Percentiles rank a stretch among this genome's conserved stretches.
These are phyloP conservation scores for Netelia fuscicornis DNA, from an alignment of 2,888 invertebrate species.

Conservation along the genomic window DNA sequence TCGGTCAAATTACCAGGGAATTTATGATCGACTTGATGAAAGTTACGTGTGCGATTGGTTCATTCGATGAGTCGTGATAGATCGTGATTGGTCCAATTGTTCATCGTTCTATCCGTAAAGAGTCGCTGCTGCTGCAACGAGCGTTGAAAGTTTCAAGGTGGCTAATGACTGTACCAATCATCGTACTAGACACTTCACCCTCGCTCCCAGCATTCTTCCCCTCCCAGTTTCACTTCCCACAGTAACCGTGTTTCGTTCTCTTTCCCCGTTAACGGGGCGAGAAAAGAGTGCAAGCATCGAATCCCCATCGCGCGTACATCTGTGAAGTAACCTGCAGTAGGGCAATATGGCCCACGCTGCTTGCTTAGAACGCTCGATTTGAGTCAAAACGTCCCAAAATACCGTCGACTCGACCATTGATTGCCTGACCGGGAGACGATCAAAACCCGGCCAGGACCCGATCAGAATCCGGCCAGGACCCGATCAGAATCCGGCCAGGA, in stretches of 20 bases:
- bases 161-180: slow-evolving; percentile 1
- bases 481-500: too few species aligned
- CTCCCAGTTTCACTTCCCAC: slow-evolving; percentile 11
- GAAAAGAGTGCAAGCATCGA: slow-evolving; percentile 40
- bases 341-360: too few species aligned
- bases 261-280: slow-evolving; percentile 30
- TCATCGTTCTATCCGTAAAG: neutral
- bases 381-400: too few species aligned
- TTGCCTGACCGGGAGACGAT: too few species aligned
- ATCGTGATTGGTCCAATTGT: neutral
- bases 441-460: too few species aligned
- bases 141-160: neutral
- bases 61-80: neutral
- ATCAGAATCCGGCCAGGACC: too few species aligned
- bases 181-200: slow-evolving; percentile 1
- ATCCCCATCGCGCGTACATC: neutral
- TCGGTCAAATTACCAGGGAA: neutral
- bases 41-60: neutral
- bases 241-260: slow-evolving; percentile 17
- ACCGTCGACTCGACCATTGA: too few species aligned
- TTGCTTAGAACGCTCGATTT: too few species aligned
- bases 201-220: neutral
- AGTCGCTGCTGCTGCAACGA: neutral
- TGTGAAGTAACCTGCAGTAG: neutral
- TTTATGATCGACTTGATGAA: neutral